phyloP scores from a whole-genome alignment of 2,888 invertebrate species.

The Callyntrura sp. region DNA sequence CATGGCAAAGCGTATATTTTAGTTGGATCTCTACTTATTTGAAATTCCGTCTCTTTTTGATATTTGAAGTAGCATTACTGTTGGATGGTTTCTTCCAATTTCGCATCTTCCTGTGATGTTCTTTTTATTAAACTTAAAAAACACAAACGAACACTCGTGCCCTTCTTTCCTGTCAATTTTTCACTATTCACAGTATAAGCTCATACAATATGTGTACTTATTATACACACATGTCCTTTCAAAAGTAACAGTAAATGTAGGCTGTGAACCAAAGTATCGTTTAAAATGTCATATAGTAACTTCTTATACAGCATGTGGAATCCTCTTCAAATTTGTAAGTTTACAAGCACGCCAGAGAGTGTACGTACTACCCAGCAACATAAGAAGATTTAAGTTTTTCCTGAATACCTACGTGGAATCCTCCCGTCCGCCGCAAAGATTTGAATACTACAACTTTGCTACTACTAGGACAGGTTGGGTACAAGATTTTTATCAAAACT shows the following conservation, averaged over 20 bases:
- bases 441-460: background rate
- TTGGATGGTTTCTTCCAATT: too few relatives aligned
- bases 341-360: background rate
- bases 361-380: background rate
- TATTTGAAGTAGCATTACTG: background rate
- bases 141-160: too few relatives aligned
- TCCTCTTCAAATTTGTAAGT: background rate
- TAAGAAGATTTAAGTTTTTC: too few relatives aligned
- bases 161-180: too few relatives aligned
- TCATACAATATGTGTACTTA: too few relatives aligned
- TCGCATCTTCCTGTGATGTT: too few relatives aligned
- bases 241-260: background rate
- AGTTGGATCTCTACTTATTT: too few relatives aligned
- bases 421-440: background rate
- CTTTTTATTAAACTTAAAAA: too few relatives aligned
- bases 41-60: background rate
- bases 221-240: too few relatives aligned
- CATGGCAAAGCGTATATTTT: too few relatives aligned
- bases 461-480: background rate
- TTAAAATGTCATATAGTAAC: background rate
- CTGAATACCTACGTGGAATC: too few relatives aligned
- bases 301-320: background rate
- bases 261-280: background rate
- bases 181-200: too few relatives aligned
- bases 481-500: constrained; percentile 16